These are phyloP conservation scores for Standfussiana lucernea DNA, from an alignment of 2,888 invertebrate species.

Conservation along the genomic window DNA sequence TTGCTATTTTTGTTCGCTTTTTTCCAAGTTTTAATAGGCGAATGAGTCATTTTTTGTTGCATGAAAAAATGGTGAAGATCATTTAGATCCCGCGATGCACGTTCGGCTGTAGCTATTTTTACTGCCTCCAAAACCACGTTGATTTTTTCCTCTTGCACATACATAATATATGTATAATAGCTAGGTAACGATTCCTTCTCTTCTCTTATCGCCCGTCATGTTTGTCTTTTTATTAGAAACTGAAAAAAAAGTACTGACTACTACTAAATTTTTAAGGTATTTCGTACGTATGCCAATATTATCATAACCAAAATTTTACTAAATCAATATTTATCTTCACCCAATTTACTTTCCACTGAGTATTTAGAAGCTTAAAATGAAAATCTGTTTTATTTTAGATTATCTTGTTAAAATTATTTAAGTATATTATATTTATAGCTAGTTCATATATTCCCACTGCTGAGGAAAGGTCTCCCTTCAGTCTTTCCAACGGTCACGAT, in stretches of 20 bases:
- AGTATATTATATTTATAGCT: no score
- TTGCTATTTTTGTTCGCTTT: constrained; percentile 31
- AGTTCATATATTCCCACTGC: no score
- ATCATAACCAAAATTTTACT: background rate
- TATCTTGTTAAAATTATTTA: background rate
- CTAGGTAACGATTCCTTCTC: background rate
- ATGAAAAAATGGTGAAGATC: constrained; percentile 35
- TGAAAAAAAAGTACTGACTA: background rate
- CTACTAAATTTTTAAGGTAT: background rate
- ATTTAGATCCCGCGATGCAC: constrained; percentile 41
- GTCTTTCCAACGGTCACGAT: no score
- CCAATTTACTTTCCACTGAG: background rate
- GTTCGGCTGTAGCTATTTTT: constrained; percentile 18
- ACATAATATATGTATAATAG: background rate
- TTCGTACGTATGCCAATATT: background rate
- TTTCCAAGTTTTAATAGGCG: constrained; percentile 26
- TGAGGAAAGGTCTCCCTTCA: no score
- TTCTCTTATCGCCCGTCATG: no score
- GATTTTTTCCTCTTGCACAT: constrained; percentile 7
- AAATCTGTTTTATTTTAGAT: background rate
- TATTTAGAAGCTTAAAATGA: background rate
- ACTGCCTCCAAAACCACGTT: background rate
- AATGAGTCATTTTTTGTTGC: constrained; percentile 35
- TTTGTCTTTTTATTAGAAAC: background rate
- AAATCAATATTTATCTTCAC: background rate